These are phyloP conservation scores for Ceratotherium simum DNA, from an alignment of 2,113 vertebrate genomes.

Conservation along the genomic window DNA sequence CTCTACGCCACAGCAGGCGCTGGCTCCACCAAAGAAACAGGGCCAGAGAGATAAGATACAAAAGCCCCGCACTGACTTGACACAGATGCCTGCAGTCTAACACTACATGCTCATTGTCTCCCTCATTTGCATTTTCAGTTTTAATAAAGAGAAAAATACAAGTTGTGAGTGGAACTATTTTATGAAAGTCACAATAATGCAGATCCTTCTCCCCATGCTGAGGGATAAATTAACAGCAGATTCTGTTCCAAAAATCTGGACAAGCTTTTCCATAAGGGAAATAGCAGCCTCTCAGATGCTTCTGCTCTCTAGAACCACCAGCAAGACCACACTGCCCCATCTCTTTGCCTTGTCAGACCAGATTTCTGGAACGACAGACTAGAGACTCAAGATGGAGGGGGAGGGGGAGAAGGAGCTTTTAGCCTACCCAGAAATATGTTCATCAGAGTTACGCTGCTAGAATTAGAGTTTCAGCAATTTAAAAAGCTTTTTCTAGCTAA, in stretches of 20 bases:
- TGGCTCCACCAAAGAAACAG: neutral
- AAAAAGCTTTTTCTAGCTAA: neutral
- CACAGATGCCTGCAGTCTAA: neutral
- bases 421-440: neutral
- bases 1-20: neutral
- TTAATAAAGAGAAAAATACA: neutral
- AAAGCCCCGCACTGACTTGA: neutral
- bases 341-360: neutral
- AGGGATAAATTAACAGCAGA: neutral
- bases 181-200: neutral
- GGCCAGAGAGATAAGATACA: neutral
- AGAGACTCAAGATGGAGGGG: neutral
- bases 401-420: neutral
- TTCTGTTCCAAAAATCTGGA: slow-evolving; percentile 6
- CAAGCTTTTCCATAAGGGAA: neutral
- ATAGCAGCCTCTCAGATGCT: neutral
- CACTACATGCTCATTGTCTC: neutral
- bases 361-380: neutral
- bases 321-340: neutral
- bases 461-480: slow-evolving; percentile 9
- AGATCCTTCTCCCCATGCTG: neutral
- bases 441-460: neutral
- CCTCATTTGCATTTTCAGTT: slow-evolving; percentile 13
- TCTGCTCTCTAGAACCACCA: neutral
- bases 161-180: neutral